Conservation (phyloP, 2,797 vertebrate genomes). For the Sparidentex hasta region DNA sequence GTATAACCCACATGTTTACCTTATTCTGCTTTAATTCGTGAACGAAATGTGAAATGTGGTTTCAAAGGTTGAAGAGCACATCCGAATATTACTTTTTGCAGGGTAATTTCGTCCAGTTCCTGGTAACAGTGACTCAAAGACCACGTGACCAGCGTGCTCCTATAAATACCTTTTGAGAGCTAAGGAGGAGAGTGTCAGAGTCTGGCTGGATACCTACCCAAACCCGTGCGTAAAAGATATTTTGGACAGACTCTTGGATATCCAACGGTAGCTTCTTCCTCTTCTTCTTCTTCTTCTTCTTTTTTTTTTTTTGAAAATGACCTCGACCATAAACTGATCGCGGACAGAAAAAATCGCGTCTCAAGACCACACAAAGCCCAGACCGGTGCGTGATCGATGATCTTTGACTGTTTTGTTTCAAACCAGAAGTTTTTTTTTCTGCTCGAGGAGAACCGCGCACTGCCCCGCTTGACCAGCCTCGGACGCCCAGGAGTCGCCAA, state of each 20-base stretch:
- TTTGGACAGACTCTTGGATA: constrained; percentile 61
- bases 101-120: constrained; percentile 73
- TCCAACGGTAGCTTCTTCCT: constrained; percentile 45
- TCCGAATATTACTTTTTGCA: constrained; percentile 40
- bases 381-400: constrained; percentile 30
- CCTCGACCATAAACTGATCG: constrained; percentile 17
- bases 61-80: neutral
- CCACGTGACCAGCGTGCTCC: constrained; percentile 83
- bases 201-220: constrained; percentile 78
- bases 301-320: constrained; percentile 27
- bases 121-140: constrained; percentile 79
- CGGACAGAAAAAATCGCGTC: constrained; percentile 25
- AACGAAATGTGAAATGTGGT: constrained; percentile 3
- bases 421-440: constrained; percentile 66
- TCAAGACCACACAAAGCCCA: constrained; percentile 24
- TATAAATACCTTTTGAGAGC: constrained; percentile 87
- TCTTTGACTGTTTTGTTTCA: constrained; percentile 39
- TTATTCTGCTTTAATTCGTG: neutral
- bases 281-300: constrained; percentile 29
- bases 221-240: constrained; percentile 72
- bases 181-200: constrained; percentile 80
- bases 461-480: constrained; percentile 48
- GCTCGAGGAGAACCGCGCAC: constrained; percentile 48
- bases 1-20: rapidly evolving
- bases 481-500: constrained; percentile 60